phyloP scores from a whole-genome alignment of 2,888 invertebrate genomes.

The Diploptera punctata region DNA sequence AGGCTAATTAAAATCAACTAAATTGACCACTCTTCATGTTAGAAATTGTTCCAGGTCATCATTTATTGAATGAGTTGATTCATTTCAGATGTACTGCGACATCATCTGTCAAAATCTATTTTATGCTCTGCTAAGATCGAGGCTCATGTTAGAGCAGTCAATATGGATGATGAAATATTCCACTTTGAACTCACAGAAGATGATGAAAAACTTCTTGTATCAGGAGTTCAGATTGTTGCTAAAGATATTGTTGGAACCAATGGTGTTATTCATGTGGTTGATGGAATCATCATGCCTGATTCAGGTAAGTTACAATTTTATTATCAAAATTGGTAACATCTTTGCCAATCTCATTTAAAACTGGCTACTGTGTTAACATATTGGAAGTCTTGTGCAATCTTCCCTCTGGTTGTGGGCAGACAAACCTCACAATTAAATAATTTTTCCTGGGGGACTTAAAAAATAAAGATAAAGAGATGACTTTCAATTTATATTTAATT shows the following conservation, averaged over 20 bases:
- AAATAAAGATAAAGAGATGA: too few relatives aligned
- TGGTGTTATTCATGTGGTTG: slow-evolving; percentile 75
- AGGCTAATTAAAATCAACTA: too few relatives aligned
- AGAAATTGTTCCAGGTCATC: too few relatives aligned
- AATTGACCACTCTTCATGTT: too few relatives aligned
- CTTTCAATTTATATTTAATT: too few relatives aligned
- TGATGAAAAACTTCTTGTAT: slow-evolving; percentile 63
- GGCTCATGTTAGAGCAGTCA: slow-evolving; percentile 59
- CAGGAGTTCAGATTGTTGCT: slow-evolving; percentile 63
- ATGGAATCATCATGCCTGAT: slow-evolving; percentile 69
- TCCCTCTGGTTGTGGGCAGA: too few relatives aligned
- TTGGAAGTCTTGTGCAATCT: too few relatives aligned
- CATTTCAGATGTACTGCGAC: slow-evolving; percentile 66
- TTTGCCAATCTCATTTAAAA: too few relatives aligned
- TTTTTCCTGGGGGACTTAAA: too few relatives aligned
- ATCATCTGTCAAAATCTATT: slow-evolving; percentile 70
- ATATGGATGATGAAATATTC: slow-evolving; percentile 58
- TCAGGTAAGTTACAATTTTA: slow-evolving; percentile 55
- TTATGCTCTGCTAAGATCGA: slow-evolving; percentile 69
- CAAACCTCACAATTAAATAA: too few relatives aligned
- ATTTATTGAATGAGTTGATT: too few relatives aligned
- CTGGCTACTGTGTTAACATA: too few relatives aligned
- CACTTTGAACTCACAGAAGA: slow-evolving; percentile 56
- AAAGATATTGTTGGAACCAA: slow-evolving; percentile 72
- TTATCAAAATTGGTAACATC: neutral